phyloP scores from a whole-genome alignment of 2,888 invertebrate species.

The Lamproptera curius region DNA sequence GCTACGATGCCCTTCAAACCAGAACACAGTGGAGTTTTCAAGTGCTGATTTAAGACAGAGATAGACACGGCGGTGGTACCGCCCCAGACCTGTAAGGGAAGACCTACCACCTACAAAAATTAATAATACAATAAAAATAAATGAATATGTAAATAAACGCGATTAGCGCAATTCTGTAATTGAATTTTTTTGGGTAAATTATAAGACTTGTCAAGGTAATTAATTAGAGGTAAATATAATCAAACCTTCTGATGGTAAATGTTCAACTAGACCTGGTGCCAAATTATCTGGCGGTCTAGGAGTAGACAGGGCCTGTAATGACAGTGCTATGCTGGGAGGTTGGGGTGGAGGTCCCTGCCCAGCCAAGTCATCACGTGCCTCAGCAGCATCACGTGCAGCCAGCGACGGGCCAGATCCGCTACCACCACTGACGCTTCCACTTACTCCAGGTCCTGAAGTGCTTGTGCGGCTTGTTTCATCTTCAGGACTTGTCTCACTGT shows the following conservation, averaged over 20 bases:
- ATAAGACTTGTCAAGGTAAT: too few relatives aligned
- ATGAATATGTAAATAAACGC: too few relatives aligned
- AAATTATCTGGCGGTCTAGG: conserved; percentile 78
- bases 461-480: conserved; percentile 62
- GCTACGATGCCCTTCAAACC: too few relatives aligned
- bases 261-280: conserved; percentile 82
- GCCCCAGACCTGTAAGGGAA: too few relatives aligned
- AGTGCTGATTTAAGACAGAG: too few relatives aligned
- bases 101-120: too few relatives aligned
- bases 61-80: too few relatives aligned
- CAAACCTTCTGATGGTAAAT: conserved; percentile 84
- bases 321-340: conserved; percentile 77
- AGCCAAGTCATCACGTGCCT: conserved; percentile 35
- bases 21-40: too few relatives aligned
- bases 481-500: conserved; percentile 69
- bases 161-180: neutral
- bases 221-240: neutral
- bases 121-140: neutral
- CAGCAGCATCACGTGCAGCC: conserved; percentile 28
- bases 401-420: conserved; percentile 32
- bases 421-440: conserved; percentile 47
- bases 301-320: conserved; percentile 79
- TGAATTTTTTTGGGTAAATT: neutral
- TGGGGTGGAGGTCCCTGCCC: conserved; percentile 59
- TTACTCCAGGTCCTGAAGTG: conserved; percentile 52